These are phyloP conservation scores for Limnephilus lunatus DNA, from an alignment of 2,888 invertebrate genomes.

Conservation along the genomic window DNA sequence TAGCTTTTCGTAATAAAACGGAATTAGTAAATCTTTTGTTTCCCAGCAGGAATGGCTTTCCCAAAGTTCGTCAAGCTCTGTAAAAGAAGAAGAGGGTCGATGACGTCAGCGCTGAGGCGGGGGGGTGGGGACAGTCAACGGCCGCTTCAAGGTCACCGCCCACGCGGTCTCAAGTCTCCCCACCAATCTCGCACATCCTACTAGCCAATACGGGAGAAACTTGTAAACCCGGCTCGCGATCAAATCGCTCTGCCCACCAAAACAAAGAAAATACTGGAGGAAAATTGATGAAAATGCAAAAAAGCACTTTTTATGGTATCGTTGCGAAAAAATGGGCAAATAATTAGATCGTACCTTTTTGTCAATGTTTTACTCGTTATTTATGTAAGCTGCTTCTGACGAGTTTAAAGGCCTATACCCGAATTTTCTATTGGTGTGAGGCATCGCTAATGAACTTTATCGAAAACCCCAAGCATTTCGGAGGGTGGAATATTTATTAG, in stretches of 20 bases:
- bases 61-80: slow-evolving; percentile 18
- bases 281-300: not conserved
- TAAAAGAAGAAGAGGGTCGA: not conserved
- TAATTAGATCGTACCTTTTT: not conserved
- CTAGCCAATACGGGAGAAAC: slow-evolving; percentile 7
- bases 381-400: not conserved
- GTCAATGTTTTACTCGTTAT: not conserved
- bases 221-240: slow-evolving; percentile 4
- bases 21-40: not conserved
- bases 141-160: slow-evolving; percentile 51
- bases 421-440: slow-evolving; percentile 31
- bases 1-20: not conserved
- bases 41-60: not conserved
- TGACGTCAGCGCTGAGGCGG: slow-evolving; percentile 44
- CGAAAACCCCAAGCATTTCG: not conserved
- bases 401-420: slow-evolving; percentile 40
- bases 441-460: not conserved
- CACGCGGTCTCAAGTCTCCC: slow-evolving; percentile 34
- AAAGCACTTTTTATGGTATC: not conserved
- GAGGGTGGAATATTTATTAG: not conserved
- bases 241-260: not conserved
- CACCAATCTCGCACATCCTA: not conserved
- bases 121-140: slow-evolving; percentile 40
- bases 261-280: not conserved
- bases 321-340: not conserved